Evolutionary conservation across 2,888 invertebrate species (phyloP).

Genomic region (Eremobia ochroleuca): DNA sequence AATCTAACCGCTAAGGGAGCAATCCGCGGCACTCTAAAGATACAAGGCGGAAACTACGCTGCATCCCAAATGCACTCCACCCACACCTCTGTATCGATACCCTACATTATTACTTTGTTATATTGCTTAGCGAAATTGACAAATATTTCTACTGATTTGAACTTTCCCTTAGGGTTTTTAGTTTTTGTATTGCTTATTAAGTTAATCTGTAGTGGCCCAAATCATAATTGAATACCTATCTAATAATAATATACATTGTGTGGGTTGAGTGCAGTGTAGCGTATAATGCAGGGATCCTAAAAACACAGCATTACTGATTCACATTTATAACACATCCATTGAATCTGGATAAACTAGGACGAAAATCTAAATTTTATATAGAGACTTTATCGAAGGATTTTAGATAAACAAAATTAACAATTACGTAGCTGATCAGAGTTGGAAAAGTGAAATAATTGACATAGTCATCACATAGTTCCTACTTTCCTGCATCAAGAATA

Average conservation of each 20-base stretch:
- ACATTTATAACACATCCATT: constrained; percentile 89
- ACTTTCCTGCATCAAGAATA: constrained; percentile 86
- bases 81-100: constrained; percentile 37
- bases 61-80: constrained; percentile 80
- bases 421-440: constrained; percentile 80
- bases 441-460: constrained; percentile 90
- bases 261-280: constrained; percentile 81
- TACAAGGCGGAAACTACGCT: constrained; percentile 88
- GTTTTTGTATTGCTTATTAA: constrained; percentile 28
- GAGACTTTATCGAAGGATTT: constrained; percentile 76
- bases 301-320: constrained; percentile 86
- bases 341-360: constrained; percentile 84
- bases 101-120: constrained; percentile 38
- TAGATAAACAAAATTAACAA: constrained; percentile 71
- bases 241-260: constrained; percentile 39
- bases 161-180: constrained; percentile 5
- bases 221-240: constrained; percentile 36
- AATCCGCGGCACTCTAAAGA: constrained; percentile 87
- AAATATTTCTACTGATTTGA: constrained; percentile 28
- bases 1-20: constrained; percentile 88
- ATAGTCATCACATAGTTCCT: constrained; percentile 90
- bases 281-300: constrained; percentile 83
- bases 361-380: constrained; percentile 81
- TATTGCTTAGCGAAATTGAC: constrained; percentile 54
- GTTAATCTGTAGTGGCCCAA: constrained; percentile 25